Base-by-base conservation (phyloP, 2,797 vertebrate species). In the Chrosomus eos region DNA sequence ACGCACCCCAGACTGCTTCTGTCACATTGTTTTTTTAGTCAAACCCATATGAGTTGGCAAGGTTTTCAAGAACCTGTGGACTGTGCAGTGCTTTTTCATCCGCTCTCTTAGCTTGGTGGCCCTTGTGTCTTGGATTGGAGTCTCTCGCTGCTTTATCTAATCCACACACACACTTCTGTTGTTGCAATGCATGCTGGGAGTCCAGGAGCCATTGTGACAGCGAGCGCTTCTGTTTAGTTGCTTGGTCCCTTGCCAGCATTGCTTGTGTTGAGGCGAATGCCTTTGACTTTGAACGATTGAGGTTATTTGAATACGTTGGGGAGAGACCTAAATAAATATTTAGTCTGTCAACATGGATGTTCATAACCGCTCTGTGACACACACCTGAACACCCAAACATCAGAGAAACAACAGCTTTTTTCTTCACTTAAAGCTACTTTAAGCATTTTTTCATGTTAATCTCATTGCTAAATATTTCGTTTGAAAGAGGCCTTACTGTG, bases 201-300 rank as follows among this genome's bases (percentile, higher is more conserved):
- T 72, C 31, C 62, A 33, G 67, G 23, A 83, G 53, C 33, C 58
- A 48, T 76, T 92, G 91, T 62, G 75, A 91, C 90, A 64, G 86
- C 85, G 90, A 94, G 92, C 93, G 91, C 91, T 89, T 92, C 89
- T 89, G 85, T 88, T 88, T 90, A 94, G 90, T 85, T 85, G 7
- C 26, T 73, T 78, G 87, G 81, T 74, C 71, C 76, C 79, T 89
- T 93, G 91, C 92, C 93, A 94, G 88, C 86, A 83, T 79, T 90
- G 88, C 90, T 90, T 90, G 91, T 91, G 77, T 80, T 70, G 33
- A 87, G 88, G 89, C 91, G 92, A 90, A 88, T 93, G 93, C 94
- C 93, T 94, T 94, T 93, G 93, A 94, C 93, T 94, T 94, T 92
- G 90, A 93, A 89, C 86, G 48, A 90, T 89, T 93, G 80, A 90